phyloP scores from a whole-genome alignment of 1,140 invertebrate species.

The Trichonephila inaurata region DNA sequence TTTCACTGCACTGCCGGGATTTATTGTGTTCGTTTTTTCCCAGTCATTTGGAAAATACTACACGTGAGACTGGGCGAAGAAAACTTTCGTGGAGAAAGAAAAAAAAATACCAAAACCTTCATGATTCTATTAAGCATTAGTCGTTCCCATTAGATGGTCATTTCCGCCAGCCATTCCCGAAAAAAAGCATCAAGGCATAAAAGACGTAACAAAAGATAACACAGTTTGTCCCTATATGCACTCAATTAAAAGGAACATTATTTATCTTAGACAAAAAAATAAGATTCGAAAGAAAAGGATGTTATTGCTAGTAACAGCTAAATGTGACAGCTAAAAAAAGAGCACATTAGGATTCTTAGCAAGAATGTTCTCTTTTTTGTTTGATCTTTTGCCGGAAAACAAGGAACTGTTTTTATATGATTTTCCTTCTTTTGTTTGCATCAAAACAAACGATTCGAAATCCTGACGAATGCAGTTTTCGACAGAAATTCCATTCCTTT shows the following conservation, averaged over 20 bases:
- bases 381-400: background rate
- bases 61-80: too few relatives aligned
- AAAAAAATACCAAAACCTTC: too few relatives aligned
- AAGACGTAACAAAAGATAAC: background rate
- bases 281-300: background rate
- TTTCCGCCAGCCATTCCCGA: too few relatives aligned
- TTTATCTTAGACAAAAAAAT: background rate
- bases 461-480: too few relatives aligned
- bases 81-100: too few relatives aligned
- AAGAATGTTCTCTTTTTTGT: background rate
- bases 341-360: background rate
- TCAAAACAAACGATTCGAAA: too few relatives aligned
- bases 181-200: background rate
- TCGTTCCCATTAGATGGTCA: too few relatives aligned
- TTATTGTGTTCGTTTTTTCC: too few relatives aligned
- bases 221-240: background rate
- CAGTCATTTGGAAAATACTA: too few relatives aligned
- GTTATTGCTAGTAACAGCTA: background rate
- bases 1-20: too few relatives aligned
- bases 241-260: slow-evolving; percentile 30
- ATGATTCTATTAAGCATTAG: too few relatives aligned
- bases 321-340: background rate
- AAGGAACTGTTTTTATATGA: background rate
- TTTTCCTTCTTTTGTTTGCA: background rate
- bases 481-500: too few relatives aligned